Evolutionary conservation across 2,797 vertebrate genomes (phyloP).

Genomic region (Cetoscarus ocellatus): DNA sequence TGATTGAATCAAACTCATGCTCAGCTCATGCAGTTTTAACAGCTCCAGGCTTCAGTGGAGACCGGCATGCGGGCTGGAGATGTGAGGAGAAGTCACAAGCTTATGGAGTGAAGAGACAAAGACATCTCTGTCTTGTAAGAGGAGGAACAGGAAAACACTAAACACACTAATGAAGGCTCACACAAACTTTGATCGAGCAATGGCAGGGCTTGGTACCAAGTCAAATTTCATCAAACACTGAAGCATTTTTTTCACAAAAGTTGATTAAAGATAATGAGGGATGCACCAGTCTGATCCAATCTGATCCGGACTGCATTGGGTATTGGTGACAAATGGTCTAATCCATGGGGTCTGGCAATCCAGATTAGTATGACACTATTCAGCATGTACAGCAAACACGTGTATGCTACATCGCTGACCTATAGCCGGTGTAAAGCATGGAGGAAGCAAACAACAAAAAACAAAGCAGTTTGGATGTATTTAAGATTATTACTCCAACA

Average conservation of each 20-base stretch:
- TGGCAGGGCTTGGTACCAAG: not conserved
- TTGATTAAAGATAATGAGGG: not conserved
- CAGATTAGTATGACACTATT: too few species aligned
- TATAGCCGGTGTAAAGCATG: too few species aligned
- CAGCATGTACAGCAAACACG: too few species aligned
- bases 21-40: conserved; percentile 60
- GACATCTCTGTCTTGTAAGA: conserved; percentile 56
- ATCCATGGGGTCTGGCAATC: too few species aligned
- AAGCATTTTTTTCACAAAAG: not conserved
- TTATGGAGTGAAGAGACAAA: conserved; percentile 63
- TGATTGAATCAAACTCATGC: conserved; percentile 78
- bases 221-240: not conserved
- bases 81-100: conserved; percentile 72
- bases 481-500: too few species aligned
- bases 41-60: conserved; percentile 65
- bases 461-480: too few species aligned
- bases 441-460: too few species aligned
- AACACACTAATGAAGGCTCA: conserved; percentile 34
- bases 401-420: too few species aligned
- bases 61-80: conserved; percentile 40
- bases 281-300: too few species aligned
- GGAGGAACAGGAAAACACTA: conserved; percentile 16
- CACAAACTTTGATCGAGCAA: conserved; percentile 22
- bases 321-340: too few species aligned
- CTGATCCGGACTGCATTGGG: too few species aligned